Evolutionary conservation across 2,888 invertebrate genomes (phyloP).

Genomic region (Cosmia pyralina): DNA sequence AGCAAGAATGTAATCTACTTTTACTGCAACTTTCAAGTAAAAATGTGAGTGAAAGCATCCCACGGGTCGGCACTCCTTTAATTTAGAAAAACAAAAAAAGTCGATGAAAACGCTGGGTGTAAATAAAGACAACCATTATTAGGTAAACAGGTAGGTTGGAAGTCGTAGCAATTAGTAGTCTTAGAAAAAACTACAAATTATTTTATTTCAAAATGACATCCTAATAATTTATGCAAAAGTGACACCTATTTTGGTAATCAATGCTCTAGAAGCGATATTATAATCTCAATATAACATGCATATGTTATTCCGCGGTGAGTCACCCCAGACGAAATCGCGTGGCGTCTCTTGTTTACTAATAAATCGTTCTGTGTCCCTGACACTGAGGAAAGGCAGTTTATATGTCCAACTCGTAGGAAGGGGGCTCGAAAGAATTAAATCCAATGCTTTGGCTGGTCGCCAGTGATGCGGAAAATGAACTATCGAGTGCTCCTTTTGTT

Average conservation of each 20-base stretch:
- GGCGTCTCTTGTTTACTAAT: slow-evolving; percentile 66
- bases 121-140: background rate
- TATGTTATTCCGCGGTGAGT: slow-evolving; percentile 50
- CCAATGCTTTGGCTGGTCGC: slow-evolving; percentile 74
- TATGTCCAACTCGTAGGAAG: slow-evolving; percentile 52
- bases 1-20: slow-evolving; percentile 25
- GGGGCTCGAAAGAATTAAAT: slow-evolving; percentile 70
- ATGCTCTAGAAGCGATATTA: slow-evolving; percentile 7
- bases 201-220: background rate
- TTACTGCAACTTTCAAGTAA: slow-evolving; percentile 20
- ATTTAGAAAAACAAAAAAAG: slow-evolving; percentile 3
- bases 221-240: background rate
- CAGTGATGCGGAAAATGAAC: slow-evolving; percentile 79
- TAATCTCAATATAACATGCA: slow-evolving; percentile 20
- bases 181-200: background rate
- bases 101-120: background rate
- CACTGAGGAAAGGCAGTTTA: slow-evolving; percentile 73
- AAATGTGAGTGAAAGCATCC: slow-evolving; percentile 5
- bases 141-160: no score
- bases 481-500: slow-evolving; percentile 79
- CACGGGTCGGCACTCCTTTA: background rate
- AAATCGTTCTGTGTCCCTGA: slow-evolving; percentile 73
- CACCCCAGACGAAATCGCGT: slow-evolving; percentile 59
- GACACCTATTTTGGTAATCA: slow-evolving; percentile 5
- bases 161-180: background rate